Conservation (phyloP, 2,888 invertebrate genomes). For the Fragum fragum region DNA sequence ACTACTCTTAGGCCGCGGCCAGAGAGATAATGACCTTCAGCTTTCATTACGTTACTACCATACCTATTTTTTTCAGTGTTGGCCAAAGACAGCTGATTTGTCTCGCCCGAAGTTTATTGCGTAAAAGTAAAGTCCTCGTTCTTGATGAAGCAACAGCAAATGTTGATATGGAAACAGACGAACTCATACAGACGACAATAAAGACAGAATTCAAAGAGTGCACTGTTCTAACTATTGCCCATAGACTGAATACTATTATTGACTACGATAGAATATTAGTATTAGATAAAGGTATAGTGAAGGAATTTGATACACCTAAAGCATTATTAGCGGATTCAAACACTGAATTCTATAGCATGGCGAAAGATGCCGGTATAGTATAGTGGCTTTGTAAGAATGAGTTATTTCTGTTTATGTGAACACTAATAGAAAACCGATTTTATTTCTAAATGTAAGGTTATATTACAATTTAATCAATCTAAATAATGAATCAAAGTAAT, state of each 20-base stretch:
- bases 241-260: constrained; percentile 53
- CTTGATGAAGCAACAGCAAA: constrained; percentile 79
- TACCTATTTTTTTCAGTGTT: constrained; percentile 66
- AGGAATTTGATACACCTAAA: constrained; percentile 85
- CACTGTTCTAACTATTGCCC: constrained; percentile 82
- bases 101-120: constrained; percentile 74
- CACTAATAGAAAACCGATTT: too few species aligned
- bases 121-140: constrained; percentile 72
- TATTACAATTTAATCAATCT: too few species aligned
- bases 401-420: too few species aligned
- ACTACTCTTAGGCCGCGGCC: too few species aligned
- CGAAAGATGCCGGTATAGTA: constrained; percentile 85
- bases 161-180: constrained; percentile 77
- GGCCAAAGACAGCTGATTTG: constrained; percentile 79
- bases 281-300: constrained; percentile 84
- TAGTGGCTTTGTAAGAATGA: too few species aligned
- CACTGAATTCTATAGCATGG: constrained; percentile 85
- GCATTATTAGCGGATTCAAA: constrained; percentile 79
- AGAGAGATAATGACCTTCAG: too few species aligned
- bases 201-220: constrained; percentile 68
- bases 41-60: too few species aligned
- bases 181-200: constrained; percentile 76
- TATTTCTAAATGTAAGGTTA: too few species aligned
- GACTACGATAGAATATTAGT: constrained; percentile 83
- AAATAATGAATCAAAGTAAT: too few species aligned